Base-by-base conservation (phyloP, 1,140 invertebrate species). In the Ostrea edulis region DNA sequence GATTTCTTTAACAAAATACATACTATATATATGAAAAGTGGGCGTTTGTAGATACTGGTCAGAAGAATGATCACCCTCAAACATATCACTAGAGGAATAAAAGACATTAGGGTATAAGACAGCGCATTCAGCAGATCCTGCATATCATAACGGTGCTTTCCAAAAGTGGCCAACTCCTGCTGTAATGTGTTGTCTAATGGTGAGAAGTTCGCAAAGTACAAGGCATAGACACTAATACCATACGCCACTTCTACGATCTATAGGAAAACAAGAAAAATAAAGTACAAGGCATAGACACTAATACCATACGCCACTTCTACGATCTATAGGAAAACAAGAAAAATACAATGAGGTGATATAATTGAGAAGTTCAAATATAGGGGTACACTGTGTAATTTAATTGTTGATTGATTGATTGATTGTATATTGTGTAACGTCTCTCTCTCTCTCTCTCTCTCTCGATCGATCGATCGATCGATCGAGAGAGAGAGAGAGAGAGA, bases 21-120 rank as follows among this genome's bases (percentile, higher is more conserved):
- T 35, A 77, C 68, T 29, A 77, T 77, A 35, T 77, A 77, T 29
- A 77, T 77, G 29, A 77, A 77, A 77, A 77, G 12, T 11, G 68
- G 29, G 25, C 68, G 68, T 29, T 9, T 22, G 5, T 77, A 25
- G 11, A 77, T 29, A 29, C 68, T 25, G 29, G 14, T 14, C 8
- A 3, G 35, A 9, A 77, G 22, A 12, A 77, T 35, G 2, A 35
- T 11, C 2, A 22, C 68, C 25, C 68, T 11, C 22, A 35, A 77
- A 17, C 22, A 77, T 77, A 77, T 29, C 5, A 35, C 35, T 0
- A 77, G 7, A 12, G 68, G 68, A 29, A 77, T 77, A 9, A 77
- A 5, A 25, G 68, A 29, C 68, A 77, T 77, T 14, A 77, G 29
- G 14, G 68, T 77, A 25, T 14, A 77, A 35, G 68, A 29, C 9